These are phyloP conservation scores for Phyllotreta cruciferae DNA, from an alignment of 2,888 invertebrate genomes.

Conservation along the genomic window DNA sequence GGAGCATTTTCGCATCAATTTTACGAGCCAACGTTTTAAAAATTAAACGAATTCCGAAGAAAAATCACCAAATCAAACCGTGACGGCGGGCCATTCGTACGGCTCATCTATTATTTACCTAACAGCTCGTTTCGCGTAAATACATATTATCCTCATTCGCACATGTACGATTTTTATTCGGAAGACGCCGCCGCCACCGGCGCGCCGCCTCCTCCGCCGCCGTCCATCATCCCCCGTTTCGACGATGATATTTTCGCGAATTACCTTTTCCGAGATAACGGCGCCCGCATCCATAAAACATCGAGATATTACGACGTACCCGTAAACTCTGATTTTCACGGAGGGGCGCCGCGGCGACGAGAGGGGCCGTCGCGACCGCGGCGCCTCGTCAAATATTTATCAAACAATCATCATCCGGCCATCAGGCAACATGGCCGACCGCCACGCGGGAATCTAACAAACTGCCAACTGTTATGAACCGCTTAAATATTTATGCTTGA, in stretches of 20 bases:
- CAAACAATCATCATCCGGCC: constrained; percentile 63
- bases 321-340: constrained; percentile 63
- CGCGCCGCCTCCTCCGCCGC: constrained; percentile 17
- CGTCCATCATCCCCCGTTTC: constrained; percentile 52
- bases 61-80: constrained; percentile 3
- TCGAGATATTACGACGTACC: constrained; percentile 60
- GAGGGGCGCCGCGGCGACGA: too few species aligned
- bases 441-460: constrained; percentile 55
- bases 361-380: constrained; percentile 52
- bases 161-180: constrained; percentile 53
- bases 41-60: neutral
- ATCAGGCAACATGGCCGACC: constrained; percentile 61
- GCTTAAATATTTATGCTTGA: constrained; percentile 62
- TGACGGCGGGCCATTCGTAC: neutral
- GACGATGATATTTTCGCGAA: constrained; percentile 54
- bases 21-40: too few species aligned
- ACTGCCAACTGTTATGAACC: constrained; percentile 62
- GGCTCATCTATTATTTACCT: constrained; percentile 21
- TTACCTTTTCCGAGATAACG: constrained; percentile 55
- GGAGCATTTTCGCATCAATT: too few species aligned
- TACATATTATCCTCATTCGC: constrained; percentile 23
- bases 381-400: constrained; percentile 59
- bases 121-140: constrained; percentile 19
- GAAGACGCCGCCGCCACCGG: constrained; percentile 46
- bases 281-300: constrained; percentile 60